Percentiles rank a stretch among this genome's conserved stretches.
These are phyloP conservation scores for Acholoe squamosa DNA, from an alignment of 2,888 invertebrate species.

Conservation along the genomic window DNA sequence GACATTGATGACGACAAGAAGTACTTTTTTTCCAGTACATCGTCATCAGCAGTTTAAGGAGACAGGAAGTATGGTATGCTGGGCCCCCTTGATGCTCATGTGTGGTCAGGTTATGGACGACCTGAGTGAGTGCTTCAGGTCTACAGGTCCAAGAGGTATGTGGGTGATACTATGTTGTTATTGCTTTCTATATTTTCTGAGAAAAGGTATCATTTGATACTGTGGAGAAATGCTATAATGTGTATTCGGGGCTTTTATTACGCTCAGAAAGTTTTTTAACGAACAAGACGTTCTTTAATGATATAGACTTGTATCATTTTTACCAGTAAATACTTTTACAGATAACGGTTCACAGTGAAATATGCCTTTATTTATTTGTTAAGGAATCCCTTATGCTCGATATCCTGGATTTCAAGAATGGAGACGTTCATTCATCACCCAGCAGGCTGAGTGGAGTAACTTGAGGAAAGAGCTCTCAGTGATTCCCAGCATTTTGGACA, in stretches of 20 bases:
- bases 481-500: neutral
- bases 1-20: slow-evolving; percentile 43
- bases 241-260: too few species aligned
- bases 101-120: neutral
- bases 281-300: too few species aligned
- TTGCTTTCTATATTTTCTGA: too few species aligned
- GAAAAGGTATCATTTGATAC: too few species aligned
- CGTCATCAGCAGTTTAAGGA: neutral
- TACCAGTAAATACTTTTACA: too few species aligned
- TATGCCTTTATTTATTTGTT: too few species aligned
- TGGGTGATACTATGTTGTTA: too few species aligned
- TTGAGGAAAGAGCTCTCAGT: neutral
- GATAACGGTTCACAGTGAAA: too few species aligned
- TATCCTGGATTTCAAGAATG: slow-evolving; percentile 53
- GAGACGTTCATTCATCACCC: neutral
- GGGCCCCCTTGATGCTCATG: neutral
- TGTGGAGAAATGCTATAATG: too few species aligned
- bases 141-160: slow-evolving; percentile 28
- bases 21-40: slow-evolving; percentile 47
- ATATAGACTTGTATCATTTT: too few species aligned
- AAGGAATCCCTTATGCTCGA: slow-evolving; percentile 44
- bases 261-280: too few species aligned
- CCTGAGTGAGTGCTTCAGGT: slow-evolving; percentile 11
- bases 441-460: neutral
- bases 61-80: neutral